These are phyloP conservation scores for Enteromius afrohamiltoni DNA, from an alignment of 2,797 vertebrate species.

Conservation along the genomic window DNA sequence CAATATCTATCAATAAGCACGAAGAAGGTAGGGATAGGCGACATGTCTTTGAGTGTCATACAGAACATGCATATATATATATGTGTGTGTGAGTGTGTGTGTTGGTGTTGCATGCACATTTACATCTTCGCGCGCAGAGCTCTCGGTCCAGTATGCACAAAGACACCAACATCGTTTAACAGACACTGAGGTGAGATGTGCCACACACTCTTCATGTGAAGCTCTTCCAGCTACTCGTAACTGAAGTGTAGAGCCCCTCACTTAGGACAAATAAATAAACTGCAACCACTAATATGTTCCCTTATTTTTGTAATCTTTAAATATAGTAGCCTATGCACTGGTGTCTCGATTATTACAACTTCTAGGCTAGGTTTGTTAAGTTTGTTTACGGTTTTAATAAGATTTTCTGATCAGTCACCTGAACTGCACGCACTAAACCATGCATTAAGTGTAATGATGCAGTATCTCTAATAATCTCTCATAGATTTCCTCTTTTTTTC, in stretches of 20 bases:
- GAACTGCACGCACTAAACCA: neutral
- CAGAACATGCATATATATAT: no score
- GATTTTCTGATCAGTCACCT: neutral
- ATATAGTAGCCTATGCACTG: neutral
- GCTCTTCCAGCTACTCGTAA: neutral
- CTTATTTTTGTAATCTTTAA: neutral
- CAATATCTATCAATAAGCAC: neutral
- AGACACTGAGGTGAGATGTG: neutral
- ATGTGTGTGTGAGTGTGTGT: no score
- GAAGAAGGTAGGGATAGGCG: no score
- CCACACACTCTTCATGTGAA: neutral
- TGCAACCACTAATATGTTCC: neutral
- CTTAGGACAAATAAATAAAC: neutral
- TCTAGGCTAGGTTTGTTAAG: no score
- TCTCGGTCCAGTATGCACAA: neutral
- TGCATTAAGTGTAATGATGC: neutral
- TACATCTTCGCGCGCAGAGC: neutral
- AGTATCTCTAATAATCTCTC: neutral
- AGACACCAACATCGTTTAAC: neutral
- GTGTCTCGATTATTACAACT: neutral
- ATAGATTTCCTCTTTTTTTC: neutral
- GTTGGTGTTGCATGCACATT: neutral
- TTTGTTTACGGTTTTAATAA: no score
- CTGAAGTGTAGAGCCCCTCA: neutral
- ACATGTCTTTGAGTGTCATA: neutral